Evolutionary conservation across 2,797 vertebrate species (phyloP).

Genomic region (Chiloscyllium punctatum): DNA sequence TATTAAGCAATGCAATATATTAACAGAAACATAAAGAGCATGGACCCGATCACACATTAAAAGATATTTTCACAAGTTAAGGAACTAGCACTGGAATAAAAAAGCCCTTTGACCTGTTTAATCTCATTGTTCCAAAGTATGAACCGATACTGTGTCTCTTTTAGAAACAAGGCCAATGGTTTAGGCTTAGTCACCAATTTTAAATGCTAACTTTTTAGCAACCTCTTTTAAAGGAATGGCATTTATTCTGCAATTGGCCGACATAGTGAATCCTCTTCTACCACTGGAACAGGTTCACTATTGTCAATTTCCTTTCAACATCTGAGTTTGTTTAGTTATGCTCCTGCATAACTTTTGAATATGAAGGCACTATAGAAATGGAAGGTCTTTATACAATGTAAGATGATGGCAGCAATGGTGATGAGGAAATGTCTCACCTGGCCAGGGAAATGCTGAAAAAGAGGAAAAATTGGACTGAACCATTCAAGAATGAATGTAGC

Average conservation of each 20-base stretch:
- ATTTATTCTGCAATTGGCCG: not conserved
- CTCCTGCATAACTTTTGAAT: not conserved
- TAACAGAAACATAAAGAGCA: not conserved
- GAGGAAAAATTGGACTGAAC: not conserved
- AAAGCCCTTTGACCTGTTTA: not conserved
- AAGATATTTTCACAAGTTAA: not conserved
- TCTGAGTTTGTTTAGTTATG: not conserved
- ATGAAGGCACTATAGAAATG: not conserved
- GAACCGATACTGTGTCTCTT: not conserved
- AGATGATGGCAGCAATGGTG: not conserved
- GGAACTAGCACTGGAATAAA: not conserved
- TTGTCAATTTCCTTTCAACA: not conserved
- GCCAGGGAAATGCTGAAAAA: too few species aligned
- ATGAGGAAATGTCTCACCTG: not conserved
- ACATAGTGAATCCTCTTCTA: not conserved
- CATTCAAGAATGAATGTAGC: not conserved
- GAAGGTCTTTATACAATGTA: not conserved
- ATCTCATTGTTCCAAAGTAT: not conserved
- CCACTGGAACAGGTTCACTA: not conserved
- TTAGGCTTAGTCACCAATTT: not conserved
- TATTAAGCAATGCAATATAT: not conserved
- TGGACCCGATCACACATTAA: not conserved
- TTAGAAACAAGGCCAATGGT: not conserved
- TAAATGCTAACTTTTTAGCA: not conserved
- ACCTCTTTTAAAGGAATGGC: not conserved